Base-by-base conservation (phyloP, 2,888 invertebrate genomes). In the Stenolophus ochropezus region DNA sequence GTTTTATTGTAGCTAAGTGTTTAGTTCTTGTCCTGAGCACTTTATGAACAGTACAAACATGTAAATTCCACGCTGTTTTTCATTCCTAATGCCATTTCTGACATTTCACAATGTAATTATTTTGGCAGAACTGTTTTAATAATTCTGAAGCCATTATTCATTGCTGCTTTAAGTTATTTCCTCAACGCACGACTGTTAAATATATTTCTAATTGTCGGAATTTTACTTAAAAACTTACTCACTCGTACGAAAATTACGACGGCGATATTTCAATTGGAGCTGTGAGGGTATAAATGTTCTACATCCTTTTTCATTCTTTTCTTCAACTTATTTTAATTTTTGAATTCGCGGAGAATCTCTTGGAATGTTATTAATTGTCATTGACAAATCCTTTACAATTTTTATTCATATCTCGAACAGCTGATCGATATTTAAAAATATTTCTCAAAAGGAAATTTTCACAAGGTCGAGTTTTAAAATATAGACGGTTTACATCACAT, bases 71-170 rank as follows among this genome's bases (percentile, higher is more conserved):
- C 18, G 69, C 69, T 69, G 69, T 69, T 69, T 69, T 69, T 69
- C 69, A 69, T 69, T 69, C 69, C 69, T 69, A 69, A 69, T 69
- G 69, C 69, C 69, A 69, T 69, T 42, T 69, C 69, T 69, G 69
- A 69, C 69, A 69, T 69, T 69, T 69, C 69, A 69, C 69, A 69
- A 69, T 69, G 69, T 69, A 69, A 69, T 69, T 69, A 69, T 69
- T 69, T 69, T 42, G 69, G 69, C 69, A 69, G 69, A 69, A 47
- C 42, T 69, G 69, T 42, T 69, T 69, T 69, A 33, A 69, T 69
- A 69, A 69, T 69, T 69, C 69, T 69, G 21, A 33, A 42, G 47
- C 42, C 69, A 69, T 69, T 69, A 69, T 69, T 69, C 69, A 69
- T 69, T 42, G 42, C 42, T 4, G 69, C 42, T 69, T 20, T 69